These are phyloP conservation scores for Microtus montanus DNA, from an alignment of 2,113 vertebrate genomes.

Conservation along the genomic window DNA sequence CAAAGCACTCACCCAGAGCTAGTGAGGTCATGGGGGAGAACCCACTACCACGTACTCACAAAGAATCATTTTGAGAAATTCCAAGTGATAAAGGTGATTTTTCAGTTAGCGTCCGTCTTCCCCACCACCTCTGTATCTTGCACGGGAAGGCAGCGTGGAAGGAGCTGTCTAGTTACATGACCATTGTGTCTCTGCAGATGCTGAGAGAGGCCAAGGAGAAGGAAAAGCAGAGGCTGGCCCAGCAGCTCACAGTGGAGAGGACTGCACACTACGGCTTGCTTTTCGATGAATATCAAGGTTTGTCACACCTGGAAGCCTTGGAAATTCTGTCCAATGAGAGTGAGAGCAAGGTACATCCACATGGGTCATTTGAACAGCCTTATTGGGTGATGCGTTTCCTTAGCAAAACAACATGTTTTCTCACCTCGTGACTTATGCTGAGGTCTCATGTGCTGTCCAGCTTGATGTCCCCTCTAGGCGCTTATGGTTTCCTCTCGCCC, in stretches of 20 bases:
- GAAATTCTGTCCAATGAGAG: constrained; percentile 99
- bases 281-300: constrained; percentile 97
- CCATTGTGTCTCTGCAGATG: constrained; percentile 86
- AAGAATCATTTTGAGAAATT: constrained; percentile 36
- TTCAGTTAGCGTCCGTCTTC: constrained; percentile 39
- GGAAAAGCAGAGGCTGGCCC: constrained; percentile 91
- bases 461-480: not conserved
- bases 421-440: not conserved
- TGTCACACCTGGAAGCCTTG: constrained; percentile 98
- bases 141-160: not conserved
- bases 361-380: not conserved
- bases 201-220: constrained; percentile 98
- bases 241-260: constrained; percentile 90
- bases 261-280: constrained; percentile 96
- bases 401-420: not conserved
- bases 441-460: not conserved
- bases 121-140: not conserved
- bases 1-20: not conserved
- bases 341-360: constrained; percentile 90
- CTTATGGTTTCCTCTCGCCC: not conserved
- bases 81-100: constrained; percentile 40
- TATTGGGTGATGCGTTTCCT: not conserved
- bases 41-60: not conserved
- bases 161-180: not conserved
- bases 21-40: not conserved